These are phyloP conservation scores for Gobionotothen gibberifrons DNA, from an alignment of 2,797 vertebrate species.

Conservation along the genomic window DNA sequence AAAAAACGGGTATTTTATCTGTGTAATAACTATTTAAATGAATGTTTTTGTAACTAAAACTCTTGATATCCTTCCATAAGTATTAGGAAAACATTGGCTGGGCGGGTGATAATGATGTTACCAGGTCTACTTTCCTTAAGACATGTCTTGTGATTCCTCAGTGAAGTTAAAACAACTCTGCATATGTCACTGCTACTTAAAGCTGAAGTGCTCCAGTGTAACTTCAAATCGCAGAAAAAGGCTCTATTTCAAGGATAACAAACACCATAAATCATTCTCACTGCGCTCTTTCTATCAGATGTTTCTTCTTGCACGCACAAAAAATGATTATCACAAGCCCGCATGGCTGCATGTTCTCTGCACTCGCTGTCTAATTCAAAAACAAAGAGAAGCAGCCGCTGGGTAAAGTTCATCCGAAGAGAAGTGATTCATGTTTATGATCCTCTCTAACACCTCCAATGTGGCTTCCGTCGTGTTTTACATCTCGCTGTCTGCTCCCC, in stretches of 20 bases:
- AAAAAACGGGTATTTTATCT: too few species aligned
- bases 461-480: conserved; percentile 50
- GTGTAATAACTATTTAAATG: too few species aligned
- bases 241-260: conserved; percentile 12
- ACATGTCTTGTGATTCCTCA: not conserved
- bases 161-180: not conserved
- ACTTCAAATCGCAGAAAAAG: conserved; percentile 3
- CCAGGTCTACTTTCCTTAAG: not conserved
- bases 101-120: not conserved
- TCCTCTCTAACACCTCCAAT: conserved; percentile 50
- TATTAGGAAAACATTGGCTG: not conserved
- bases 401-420: conserved; percentile 56
- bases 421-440: conserved; percentile 46
- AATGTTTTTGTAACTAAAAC: not conserved
- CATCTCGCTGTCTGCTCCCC: conserved; percentile 42
- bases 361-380: conserved; percentile 31
- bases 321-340: conserved; percentile 36
- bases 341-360: conserved; percentile 7
- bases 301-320: conserved; percentile 9
- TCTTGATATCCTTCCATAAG: not conserved
- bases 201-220: not conserved
- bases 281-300: not conserved
- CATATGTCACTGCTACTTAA: not conserved
- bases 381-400: conserved; percentile 45
- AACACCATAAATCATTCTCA: conserved; percentile 12